Evolutionary conservation across 2,113 vertebrate genomes (phyloP).

Genomic region (Sinocyclocheilus anophthalmus): DNA sequence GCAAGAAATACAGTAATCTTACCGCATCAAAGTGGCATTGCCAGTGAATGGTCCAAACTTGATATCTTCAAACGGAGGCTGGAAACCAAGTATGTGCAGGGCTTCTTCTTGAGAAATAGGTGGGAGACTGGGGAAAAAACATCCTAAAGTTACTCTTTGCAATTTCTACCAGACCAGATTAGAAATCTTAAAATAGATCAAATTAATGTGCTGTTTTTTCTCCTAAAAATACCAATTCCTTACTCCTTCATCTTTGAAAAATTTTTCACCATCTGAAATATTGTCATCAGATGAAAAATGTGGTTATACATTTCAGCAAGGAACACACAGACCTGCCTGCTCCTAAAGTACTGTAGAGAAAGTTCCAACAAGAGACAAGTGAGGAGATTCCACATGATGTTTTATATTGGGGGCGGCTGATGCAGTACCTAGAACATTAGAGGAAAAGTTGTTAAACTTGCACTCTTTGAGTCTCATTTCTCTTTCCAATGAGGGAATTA

Average conservation of each 20-base stretch:
- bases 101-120: conserved; percentile 97
- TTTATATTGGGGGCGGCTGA: conserved; percentile 98
- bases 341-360: conserved; percentile 93
- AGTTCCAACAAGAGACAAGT: conserved; percentile 97
- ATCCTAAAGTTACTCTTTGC: background rate
- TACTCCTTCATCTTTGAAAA: no score
- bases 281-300: background rate
- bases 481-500: conserved; percentile 60
- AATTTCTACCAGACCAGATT: background rate
- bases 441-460: background rate
- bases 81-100: conserved; percentile 94
- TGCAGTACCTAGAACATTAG: conserved; percentile 86
- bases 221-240: background rate
- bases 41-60: conserved; percentile 99
- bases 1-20: conserved; percentile 33
- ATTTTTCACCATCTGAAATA: background rate
- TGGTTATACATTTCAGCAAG: background rate
- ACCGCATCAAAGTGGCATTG: conserved; percentile 98
- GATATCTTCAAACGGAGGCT: conserved; percentile 97
- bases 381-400: conserved; percentile 98
- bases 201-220: background rate
- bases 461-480: background rate
- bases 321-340: conserved; percentile 85
- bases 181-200: conserved; percentile 21
- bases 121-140: conserved; percentile 79